Evolutionary conservation across 2,113 vertebrate genomes (phyloP).

Genomic region (Myotis brandtii): DNA sequence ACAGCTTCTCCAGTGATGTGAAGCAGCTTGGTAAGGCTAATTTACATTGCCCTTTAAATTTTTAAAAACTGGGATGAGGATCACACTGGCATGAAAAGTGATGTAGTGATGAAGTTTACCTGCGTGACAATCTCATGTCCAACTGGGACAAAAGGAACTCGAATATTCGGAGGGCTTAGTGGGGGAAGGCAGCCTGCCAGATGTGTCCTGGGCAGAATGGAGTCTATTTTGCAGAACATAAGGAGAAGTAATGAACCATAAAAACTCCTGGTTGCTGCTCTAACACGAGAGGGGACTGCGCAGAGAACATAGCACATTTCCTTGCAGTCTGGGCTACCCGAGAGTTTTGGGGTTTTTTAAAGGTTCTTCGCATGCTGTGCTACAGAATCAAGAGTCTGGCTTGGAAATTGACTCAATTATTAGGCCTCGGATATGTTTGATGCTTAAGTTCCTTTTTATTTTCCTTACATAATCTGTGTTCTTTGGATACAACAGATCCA

Average conservation of each 20-base stretch:
- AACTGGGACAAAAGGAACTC: slow-evolving; percentile 42
- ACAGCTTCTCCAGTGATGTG: slow-evolving; percentile 64
- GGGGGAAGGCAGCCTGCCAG: slow-evolving; percentile 41
- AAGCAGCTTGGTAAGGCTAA: slow-evolving; percentile 70
- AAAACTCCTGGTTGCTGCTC: slow-evolving; percentile 53
- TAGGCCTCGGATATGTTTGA: slow-evolving; percentile 36
- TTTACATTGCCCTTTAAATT: slow-evolving; percentile 70
- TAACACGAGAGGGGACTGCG: neutral
- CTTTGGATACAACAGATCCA: neutral
- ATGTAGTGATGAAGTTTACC: neutral
- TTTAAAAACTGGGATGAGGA: slow-evolving; percentile 41
- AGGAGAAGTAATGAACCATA: slow-evolving; percentile 73
- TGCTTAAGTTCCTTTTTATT: slow-evolving; percentile 41
- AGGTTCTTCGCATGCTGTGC: slow-evolving; percentile 61
- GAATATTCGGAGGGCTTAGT: neutral
- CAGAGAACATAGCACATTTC: slow-evolving; percentile 54
- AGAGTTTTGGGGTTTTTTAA: slow-evolving; percentile 38
- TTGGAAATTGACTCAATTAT: slow-evolving; percentile 66
- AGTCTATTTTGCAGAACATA: slow-evolving; percentile 64
- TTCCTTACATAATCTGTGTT: slow-evolving; percentile 28
- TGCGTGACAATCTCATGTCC: slow-evolving; percentile 26
- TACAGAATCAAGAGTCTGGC: slow-evolving; percentile 60
- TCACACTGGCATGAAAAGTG: slow-evolving; percentile 43
- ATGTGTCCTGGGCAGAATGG: slow-evolving; percentile 61
- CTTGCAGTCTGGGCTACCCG: slow-evolving; percentile 57